These are phyloP conservation scores for Alitta virens DNA, from an alignment of 2,888 invertebrate genomes.

Conservation along the genomic window DNA sequence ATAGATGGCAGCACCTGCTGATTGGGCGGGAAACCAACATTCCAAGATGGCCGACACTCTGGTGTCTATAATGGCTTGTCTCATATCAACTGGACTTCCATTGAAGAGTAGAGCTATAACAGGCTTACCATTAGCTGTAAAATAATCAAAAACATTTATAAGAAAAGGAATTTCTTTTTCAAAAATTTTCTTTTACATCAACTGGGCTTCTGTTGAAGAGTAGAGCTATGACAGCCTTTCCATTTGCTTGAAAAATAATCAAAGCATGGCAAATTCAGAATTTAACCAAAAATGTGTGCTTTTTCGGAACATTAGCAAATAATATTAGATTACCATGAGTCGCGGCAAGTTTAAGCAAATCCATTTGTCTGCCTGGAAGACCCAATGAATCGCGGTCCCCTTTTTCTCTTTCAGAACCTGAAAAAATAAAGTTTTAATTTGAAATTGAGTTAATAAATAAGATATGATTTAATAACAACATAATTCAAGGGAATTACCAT, in stretches of 20 bases:
- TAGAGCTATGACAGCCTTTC: conserved; percentile 27
- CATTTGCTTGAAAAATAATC: conserved; percentile 7
- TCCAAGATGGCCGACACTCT: conserved; percentile 28
- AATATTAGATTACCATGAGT: not conserved
- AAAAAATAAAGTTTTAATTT: too few relatives aligned
- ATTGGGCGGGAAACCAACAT: conserved; percentile 33
- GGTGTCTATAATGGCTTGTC: conserved; percentile 9
- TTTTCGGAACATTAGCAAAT: too few relatives aligned
- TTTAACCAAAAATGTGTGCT: too few relatives aligned
- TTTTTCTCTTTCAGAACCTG: too few relatives aligned
- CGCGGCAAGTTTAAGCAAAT: conserved; percentile 27
- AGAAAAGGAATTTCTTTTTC: too few relatives aligned
- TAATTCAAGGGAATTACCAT: too few relatives aligned
- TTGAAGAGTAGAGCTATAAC: conserved; percentile 32
- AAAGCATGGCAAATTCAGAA: too few relatives aligned
- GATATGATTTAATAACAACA: too few relatives aligned
- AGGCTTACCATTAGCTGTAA: conserved; percentile 17
- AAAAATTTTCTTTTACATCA: conserved; percentile 18
- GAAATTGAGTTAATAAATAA: too few relatives aligned
- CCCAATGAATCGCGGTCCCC: conserved; percentile 19
- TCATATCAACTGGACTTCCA: conserved; percentile 26
- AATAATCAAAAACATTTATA: not conserved
- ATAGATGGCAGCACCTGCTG: conserved; percentile 29
- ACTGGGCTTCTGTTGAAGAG: conserved; percentile 29
- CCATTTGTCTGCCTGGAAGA: conserved; percentile 27